Conservation (phyloP, 35 echinoderm and acorn worm genomes). For the Strongylocentrotus purpuratus region DNA sequence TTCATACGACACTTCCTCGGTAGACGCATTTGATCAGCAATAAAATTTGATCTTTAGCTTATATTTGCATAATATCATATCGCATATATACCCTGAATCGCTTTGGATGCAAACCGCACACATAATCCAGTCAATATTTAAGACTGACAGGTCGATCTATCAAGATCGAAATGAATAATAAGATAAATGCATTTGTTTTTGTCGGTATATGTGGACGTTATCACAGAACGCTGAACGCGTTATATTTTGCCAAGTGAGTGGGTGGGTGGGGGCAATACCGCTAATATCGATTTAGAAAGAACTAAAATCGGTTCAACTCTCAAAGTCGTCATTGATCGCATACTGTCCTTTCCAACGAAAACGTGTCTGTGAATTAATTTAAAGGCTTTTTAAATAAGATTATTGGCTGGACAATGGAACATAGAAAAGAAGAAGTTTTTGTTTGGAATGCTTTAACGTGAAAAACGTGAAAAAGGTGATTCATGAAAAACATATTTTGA, state of each 20-base stretch:
- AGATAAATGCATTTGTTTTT: not conserved
- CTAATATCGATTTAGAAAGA: not conserved
- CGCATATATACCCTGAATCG: not conserved
- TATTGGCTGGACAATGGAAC: not conserved
- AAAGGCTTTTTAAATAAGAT: not conserved
- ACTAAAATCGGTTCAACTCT: not conserved
- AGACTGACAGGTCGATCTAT: not conserved
- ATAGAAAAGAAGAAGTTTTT: not conserved
- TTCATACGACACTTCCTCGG: not conserved
- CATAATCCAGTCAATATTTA: not conserved
- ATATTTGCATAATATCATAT: slow-evolving; percentile 14
- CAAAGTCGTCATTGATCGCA: not conserved
- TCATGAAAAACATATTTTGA: too few relatives aligned
- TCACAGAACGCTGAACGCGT: not conserved
- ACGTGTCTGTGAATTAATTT: not conserved
- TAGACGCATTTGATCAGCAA: not conserved
- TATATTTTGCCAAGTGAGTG: not conserved
- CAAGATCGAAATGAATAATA: not conserved
- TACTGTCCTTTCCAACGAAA: not conserved
- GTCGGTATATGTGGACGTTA: not conserved
- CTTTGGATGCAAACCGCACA: not conserved
- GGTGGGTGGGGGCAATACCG: not conserved
- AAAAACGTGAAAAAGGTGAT: too few relatives aligned
- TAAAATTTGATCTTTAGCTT: not conserved
- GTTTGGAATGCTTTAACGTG: too few relatives aligned